Conservation (phyloP, 2,113 vertebrate species). For the Stegastes partitus region DNA sequence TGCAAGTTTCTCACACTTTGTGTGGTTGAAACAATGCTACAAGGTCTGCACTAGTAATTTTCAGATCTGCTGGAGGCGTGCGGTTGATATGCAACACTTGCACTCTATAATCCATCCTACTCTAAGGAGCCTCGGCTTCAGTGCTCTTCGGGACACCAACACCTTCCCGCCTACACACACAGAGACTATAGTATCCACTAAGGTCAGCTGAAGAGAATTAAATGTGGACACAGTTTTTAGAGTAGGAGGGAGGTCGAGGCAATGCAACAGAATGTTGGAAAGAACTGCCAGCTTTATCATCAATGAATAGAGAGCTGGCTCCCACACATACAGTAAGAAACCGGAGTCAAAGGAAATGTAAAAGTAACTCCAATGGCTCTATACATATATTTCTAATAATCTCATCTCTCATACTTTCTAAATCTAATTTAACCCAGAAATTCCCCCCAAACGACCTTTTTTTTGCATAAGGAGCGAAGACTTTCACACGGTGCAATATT, state of each 20-base stretch:
- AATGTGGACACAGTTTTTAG: slow-evolving; percentile 41
- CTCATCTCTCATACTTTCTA: no score
- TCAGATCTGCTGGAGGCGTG: slow-evolving; percentile 5
- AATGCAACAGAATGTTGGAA: slow-evolving; percentile 27
- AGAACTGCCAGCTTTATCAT: slow-evolving; percentile 28
- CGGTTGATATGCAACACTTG: slow-evolving; percentile 44
- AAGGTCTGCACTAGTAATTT: background rate
- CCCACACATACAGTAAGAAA: slow-evolving; percentile 10
- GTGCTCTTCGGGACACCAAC: slow-evolving; percentile 34
- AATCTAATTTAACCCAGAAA: no score
- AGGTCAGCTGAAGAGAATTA: slow-evolving; percentile 48
- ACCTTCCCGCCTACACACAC: slow-evolving; percentile 56
- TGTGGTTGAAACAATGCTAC: background rate
- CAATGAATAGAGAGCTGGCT: slow-evolving; percentile 44
- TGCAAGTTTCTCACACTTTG: background rate
- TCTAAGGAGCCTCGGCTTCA: slow-evolving; percentile 31
- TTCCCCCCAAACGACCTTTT: background rate
- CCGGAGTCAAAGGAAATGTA: background rate
- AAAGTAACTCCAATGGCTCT: background rate
- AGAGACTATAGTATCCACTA: slow-evolving; percentile 20
- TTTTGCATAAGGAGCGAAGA: no score
- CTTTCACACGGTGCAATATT: no score
- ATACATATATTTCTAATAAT: background rate
- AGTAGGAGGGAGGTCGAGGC: slow-evolving; percentile 67
- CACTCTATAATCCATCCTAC: slow-evolving; percentile 46